Conservation (phyloP, 2,797 vertebrate genomes). For the Pempheris klunzingeri region DNA sequence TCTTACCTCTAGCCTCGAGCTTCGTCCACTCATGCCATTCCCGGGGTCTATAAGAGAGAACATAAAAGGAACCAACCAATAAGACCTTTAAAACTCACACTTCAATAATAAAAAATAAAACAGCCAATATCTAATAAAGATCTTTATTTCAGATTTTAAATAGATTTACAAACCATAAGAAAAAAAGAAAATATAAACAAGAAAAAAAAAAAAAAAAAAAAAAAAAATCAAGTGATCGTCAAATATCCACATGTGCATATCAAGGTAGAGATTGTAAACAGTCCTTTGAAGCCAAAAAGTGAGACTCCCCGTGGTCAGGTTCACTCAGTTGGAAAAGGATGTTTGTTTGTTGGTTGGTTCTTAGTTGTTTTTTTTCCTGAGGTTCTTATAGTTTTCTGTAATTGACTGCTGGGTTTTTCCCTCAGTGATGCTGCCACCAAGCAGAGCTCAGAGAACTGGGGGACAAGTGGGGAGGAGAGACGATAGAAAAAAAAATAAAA, state of each 20-base stretch:
- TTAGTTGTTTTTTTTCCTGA: slow-evolving; percentile 70
- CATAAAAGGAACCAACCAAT: slow-evolving; percentile 23
- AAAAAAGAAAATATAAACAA: slow-evolving; percentile 77
- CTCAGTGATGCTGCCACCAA: slow-evolving; percentile 64
- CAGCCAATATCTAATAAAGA: slow-evolving; percentile 83
- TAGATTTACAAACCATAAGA: slow-evolving; percentile 89
- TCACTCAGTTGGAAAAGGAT: slow-evolving; percentile 57
- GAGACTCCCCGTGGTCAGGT: slow-evolving; percentile 59
- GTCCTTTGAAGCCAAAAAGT: slow-evolving; percentile 77
- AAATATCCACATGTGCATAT: slow-evolving; percentile 85
- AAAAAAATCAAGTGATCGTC: slow-evolving; percentile 80
- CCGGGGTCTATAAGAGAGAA: slow-evolving; percentile 51
- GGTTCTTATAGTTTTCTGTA: slow-evolving; percentile 68
- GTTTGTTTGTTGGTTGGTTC: slow-evolving; percentile 54
- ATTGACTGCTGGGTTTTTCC: slow-evolving; percentile 58
- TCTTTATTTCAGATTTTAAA: slow-evolving; percentile 89
- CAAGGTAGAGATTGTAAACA: slow-evolving; percentile 84
- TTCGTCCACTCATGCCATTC: slow-evolving; percentile 16
- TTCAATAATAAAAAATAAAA: not conserved
- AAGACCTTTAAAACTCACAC: slow-evolving; percentile 1
- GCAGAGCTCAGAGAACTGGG: slow-evolving; percentile 59
- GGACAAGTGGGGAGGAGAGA: slow-evolving; percentile 25
- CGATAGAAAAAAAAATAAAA: slow-evolving; percentile 23
- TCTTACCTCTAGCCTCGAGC: slow-evolving; percentile 53
- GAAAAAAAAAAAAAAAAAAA: slow-evolving; percentile 33